Base-by-base conservation (phyloP, 2,888 invertebrate genomes). In the Hypomecis punctinalis region DNA sequence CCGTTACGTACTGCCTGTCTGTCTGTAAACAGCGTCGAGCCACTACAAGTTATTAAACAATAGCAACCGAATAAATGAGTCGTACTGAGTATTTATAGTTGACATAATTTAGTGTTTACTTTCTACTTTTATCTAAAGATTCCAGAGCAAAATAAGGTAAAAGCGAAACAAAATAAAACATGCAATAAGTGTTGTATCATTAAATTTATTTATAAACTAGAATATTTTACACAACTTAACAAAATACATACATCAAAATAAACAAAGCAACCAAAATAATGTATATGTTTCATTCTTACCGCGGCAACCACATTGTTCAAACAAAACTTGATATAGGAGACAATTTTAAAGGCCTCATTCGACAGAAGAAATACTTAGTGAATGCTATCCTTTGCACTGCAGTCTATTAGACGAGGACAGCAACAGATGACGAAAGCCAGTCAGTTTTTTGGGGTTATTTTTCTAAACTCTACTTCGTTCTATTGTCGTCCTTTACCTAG, bases 181-280 rank as follows among this genome's bases (percentile, higher is more conserved):
- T 86, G 84, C 85, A 85, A 86, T 81, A 83, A 81, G 88, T 85
- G 83, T 90, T 88, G 87, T 85, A 89, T 69, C 66, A 69, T 85
- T 85, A 84, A 83, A 85, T 90, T 91, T 88, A 90, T 89, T 92
- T 91, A 90, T 86, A 86, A 91, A 90, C 93, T 93, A 93, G 88
- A 77, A 71, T 91, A 91, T 91, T 92, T 90, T 92, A 93, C 91
- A 93, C 92, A 93, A 93, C 93, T 92, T 93, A 93, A 92, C 93
- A 91, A 92, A 91, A 91, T 91, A 92, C 91, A 86, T 89, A 90
- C 89, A 89, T 91, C 91, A 90, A 91, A 91, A 88, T 89, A 85
- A 93, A 90, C 88, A 88, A 84, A 83, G 86, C 89, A 90, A 91
- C 85, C 89, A 86, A 90, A 91, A 89, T 78, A 59, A 54, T 72